Percentiles rank a stretch among this genome's conserved stretches.
phyloP scores from a whole-genome alignment of 2,113 vertebrate species.

The Plectropomus leopardus region DNA sequence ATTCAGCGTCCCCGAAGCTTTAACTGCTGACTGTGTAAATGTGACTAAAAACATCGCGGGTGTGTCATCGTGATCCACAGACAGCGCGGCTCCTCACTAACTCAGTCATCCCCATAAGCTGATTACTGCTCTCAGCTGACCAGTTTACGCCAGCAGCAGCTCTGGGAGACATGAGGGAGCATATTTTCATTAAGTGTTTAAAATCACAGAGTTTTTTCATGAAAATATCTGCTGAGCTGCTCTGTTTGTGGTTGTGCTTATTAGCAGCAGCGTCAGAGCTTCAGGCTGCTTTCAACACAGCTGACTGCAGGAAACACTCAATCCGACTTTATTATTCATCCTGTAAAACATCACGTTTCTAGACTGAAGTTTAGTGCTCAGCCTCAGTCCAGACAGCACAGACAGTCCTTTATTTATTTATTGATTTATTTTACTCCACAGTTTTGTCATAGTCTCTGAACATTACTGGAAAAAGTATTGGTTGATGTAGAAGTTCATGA shows the following conservation, averaged over 20 bases:
- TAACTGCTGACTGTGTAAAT: neutral
- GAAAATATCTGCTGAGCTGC: conserved; percentile 18
- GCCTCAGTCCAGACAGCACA: neutral
- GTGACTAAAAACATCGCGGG: neutral
- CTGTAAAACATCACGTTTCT: neutral
- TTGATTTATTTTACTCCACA: neutral
- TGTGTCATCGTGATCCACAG: neutral
- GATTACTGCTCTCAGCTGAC: conserved; percentile 21
- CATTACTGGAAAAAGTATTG: neutral
- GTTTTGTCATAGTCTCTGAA: neutral
- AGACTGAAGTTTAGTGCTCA: neutral
- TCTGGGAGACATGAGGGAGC: neutral
- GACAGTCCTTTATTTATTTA: neutral
- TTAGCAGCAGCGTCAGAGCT: conserved; percentile 2
- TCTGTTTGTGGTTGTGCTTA: conserved; percentile 17
- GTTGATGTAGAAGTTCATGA: neutral
- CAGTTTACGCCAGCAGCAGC: neutral
- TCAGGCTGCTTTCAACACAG: conserved; percentile 1
- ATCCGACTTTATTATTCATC: conserved; percentile 15
- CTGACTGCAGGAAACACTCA: conserved; percentile 3
- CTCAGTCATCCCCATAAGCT: conserved; percentile 1
- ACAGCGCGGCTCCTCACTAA: neutral
- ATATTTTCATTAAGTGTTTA: neutral
- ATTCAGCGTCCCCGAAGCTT: neutral
- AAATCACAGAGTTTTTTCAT: conserved; percentile 2